A percentile compares a stretch with the other conserved stretches of the same genome.
Conservation (phyloP, 2,797 vertebrate species). For the Lophius americanus region DNA sequence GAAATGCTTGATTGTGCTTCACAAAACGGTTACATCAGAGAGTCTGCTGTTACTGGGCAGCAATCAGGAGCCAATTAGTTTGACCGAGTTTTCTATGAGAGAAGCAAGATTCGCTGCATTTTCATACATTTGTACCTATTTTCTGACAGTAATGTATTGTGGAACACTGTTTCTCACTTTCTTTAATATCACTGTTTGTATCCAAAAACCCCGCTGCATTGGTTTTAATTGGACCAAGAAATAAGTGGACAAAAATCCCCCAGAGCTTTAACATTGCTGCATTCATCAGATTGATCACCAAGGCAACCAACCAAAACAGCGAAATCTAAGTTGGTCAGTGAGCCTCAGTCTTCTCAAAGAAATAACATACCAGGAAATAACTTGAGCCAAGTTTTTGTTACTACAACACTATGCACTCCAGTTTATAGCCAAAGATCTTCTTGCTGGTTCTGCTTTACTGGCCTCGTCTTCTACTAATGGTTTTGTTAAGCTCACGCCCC, state of each 20-base stretch:
- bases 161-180: neutral
- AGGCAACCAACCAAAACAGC: too few relatives aligned
- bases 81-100: conserved; percentile 54
- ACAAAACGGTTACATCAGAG: conserved; percentile 37
- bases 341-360: too few relatives aligned
- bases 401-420: too few relatives aligned
- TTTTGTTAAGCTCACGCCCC: too few relatives aligned
- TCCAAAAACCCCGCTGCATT: neutral
- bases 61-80: conserved; percentile 57
- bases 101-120: conserved; percentile 12
- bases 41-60: conserved; percentile 39
- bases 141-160: conserved; percentile 2
- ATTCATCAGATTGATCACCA: neutral
- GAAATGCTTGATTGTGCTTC: too few relatives aligned
- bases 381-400: too few relatives aligned
- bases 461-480: too few relatives aligned
- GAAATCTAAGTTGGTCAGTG: too few relatives aligned
- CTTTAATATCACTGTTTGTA: neutral
- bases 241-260: neutral
- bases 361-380: too few relatives aligned
- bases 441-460: too few relatives aligned
- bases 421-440: too few relatives aligned
- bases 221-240: neutral
- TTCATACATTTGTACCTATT: neutral
- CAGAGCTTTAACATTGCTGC: neutral